A percentile compares a stretch with the other conserved stretches of the same genome.
Conservation (phyloP, 92 coral and sea anemone genomes). For the Palythoa heliodiscus region DNA sequence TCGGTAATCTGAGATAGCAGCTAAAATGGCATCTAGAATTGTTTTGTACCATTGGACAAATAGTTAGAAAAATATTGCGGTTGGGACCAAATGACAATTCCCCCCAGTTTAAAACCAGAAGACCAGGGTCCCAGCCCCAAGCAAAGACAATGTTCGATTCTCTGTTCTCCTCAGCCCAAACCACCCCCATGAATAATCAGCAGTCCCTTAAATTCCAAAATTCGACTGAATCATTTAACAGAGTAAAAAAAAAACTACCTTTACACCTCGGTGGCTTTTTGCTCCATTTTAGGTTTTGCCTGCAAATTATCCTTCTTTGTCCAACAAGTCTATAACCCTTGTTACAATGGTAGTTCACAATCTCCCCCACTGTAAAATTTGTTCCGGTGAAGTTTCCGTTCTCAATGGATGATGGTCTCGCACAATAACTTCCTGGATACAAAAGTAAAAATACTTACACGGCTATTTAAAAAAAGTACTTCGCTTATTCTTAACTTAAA, state of each 20-base stretch:
- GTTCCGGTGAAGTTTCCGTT: conserved; percentile 59
- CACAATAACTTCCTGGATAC: conserved; percentile 41
- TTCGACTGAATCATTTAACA: background rate
- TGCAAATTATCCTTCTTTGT: conserved; percentile 51
- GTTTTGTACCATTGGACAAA: no score
- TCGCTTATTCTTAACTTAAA: background rate
- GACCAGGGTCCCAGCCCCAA: no score
- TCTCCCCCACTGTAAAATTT: conserved; percentile 37
- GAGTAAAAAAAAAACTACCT: conserved; percentile 47
- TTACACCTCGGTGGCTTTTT: conserved; percentile 54
- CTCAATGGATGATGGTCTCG: conserved; percentile 57
- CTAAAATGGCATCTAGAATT: no score
- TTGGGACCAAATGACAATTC: no score
- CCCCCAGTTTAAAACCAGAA: no score
- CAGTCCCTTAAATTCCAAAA: no score
- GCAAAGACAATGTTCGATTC: no score
- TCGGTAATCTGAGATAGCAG: no score
- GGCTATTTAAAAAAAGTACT: background rate
- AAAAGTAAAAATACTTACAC: background rate
- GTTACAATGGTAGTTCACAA: conserved; percentile 63
- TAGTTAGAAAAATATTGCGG: no score
- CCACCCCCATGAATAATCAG: no score
- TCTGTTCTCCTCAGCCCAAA: no score
- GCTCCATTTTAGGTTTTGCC: conserved; percentile 62
- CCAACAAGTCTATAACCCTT: conserved; percentile 62